Conservation (phyloP, 2,113 vertebrate genomes). For the Seriola rivoliana region DNA sequence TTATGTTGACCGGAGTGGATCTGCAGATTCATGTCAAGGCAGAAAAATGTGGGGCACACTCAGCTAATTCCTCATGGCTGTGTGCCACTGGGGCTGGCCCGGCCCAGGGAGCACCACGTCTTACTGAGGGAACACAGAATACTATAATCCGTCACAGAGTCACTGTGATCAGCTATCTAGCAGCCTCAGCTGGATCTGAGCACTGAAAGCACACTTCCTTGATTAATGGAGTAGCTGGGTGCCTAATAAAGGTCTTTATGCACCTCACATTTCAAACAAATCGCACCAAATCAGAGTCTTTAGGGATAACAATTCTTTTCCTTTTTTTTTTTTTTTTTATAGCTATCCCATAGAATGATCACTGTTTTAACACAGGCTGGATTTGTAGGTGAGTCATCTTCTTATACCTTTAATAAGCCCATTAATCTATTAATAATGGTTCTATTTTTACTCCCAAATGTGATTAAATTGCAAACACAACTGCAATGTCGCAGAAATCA, state of each 20-base stretch:
- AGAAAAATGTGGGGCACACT: slow-evolving; percentile 54
- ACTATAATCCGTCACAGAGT: slow-evolving; percentile 58
- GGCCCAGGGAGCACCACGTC: slow-evolving; percentile 32
- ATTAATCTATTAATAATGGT: slow-evolving; percentile 14
- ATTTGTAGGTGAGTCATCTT: slow-evolving; percentile 16
- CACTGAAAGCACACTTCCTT: slow-evolving; percentile 36
- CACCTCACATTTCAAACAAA: slow-evolving; percentile 57
- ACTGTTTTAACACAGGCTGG: neutral
- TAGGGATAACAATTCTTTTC: neutral
- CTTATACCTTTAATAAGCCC: slow-evolving; percentile 3
- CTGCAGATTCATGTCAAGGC: slow-evolving; percentile 45
- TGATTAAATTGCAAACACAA: slow-evolving; percentile 33
- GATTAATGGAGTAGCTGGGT: slow-evolving; percentile 60
- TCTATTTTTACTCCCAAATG: slow-evolving; percentile 27
- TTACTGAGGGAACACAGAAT: slow-evolving; percentile 29
- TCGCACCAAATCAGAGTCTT: slow-evolving; percentile 16
- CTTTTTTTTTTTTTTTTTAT: neutral
- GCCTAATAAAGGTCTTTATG: slow-evolving; percentile 55
- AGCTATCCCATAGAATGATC: neutral
- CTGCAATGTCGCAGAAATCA: slow-evolving; percentile 50
- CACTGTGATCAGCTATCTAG: slow-evolving; percentile 36
- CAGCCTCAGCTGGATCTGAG: slow-evolving; percentile 46
- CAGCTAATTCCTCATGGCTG: slow-evolving; percentile 58
- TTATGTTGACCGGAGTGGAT: slow-evolving; percentile 39
- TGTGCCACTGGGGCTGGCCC: slow-evolving; percentile 46